phyloP scores from a whole-genome alignment of 2,797 vertebrate species.

The Decapterus maruadsi region DNA sequence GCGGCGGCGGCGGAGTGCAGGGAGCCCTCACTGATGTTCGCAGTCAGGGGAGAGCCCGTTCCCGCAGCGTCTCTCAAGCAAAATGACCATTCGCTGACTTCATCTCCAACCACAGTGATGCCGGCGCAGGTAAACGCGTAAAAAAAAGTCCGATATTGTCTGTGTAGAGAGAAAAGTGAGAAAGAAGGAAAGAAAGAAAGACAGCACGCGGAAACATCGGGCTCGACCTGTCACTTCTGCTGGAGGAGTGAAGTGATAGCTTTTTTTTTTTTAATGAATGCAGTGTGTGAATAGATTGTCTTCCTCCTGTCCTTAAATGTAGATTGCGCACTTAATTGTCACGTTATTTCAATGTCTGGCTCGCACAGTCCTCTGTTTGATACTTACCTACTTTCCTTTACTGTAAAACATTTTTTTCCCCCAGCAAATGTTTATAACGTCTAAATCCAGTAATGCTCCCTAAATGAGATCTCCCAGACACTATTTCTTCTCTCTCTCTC shows the following conservation, averaged over 20 bases:
- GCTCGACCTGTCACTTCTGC: slow-evolving; percentile 22
- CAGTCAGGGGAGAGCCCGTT: slow-evolving; percentile 90
- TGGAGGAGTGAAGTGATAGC: slow-evolving; percentile 7
- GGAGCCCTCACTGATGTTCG: slow-evolving; percentile 89
- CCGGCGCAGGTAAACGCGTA: slow-evolving; percentile 90
- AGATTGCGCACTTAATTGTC: slow-evolving; percentile 39
- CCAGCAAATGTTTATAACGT: neutral
- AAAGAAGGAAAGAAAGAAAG: neutral
- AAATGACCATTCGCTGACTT: slow-evolving; percentile 87
- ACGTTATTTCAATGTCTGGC: slow-evolving; percentile 23
- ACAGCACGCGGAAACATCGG: neutral
- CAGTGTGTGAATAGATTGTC: slow-evolving; percentile 7
- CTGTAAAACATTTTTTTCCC: neutral
- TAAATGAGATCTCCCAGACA: neutral
- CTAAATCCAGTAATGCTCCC: neutral
- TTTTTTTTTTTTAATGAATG: slow-evolving; percentile 27
- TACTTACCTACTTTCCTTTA: slow-evolving; percentile 1
- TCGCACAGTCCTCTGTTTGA: slow-evolving; percentile 3
- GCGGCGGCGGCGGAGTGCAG: slow-evolving; percentile 85
- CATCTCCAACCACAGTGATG: slow-evolving; percentile 91
- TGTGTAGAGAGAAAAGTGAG: neutral
- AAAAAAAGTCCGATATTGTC: slow-evolving; percentile 36
- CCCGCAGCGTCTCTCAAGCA: slow-evolving; percentile 89
- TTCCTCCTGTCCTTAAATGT: slow-evolving; percentile 20
- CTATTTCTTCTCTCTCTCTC: slow-evolving; percentile 1